Conservation (phyloP, 2,888 invertebrate species). For the Autographa gamma region DNA sequence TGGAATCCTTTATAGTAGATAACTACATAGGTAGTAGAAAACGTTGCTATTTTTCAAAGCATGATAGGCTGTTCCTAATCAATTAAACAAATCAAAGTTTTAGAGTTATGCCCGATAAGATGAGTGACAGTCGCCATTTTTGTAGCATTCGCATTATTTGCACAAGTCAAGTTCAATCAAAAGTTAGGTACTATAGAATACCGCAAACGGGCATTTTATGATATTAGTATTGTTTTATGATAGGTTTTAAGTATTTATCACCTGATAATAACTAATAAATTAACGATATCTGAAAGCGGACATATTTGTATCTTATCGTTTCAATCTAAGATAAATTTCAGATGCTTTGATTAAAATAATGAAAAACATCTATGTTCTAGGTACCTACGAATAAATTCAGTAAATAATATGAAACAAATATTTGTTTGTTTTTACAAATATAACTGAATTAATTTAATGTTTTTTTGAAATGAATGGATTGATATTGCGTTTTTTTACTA, state of each 20-base stretch:
- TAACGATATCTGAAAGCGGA: conserved; percentile 3
- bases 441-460: background rate
- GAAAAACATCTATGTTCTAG: background rate
- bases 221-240: too few relatives aligned
- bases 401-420: background rate
- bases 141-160: background rate
- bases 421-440: background rate
- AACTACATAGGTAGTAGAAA: too few relatives aligned
- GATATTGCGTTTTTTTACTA: too few relatives aligned
- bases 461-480: background rate
- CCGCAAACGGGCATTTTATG: background rate
- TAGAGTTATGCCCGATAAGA: too few relatives aligned
- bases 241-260: background rate
- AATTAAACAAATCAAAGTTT: too few relatives aligned
- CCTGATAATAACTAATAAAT: background rate
- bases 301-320: background rate
- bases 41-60: too few relatives aligned
- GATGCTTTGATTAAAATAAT: background rate
- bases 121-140: too few relatives aligned
- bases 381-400: background rate
- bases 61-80: too few relatives aligned
- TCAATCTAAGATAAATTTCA: background rate
- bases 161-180: background rate
- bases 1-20: too few relatives aligned
- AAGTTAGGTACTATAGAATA: background rate